These are phyloP conservation scores for Thyatira batis DNA, from an alignment of 2,888 invertebrate genomes.

Conservation along the genomic window DNA sequence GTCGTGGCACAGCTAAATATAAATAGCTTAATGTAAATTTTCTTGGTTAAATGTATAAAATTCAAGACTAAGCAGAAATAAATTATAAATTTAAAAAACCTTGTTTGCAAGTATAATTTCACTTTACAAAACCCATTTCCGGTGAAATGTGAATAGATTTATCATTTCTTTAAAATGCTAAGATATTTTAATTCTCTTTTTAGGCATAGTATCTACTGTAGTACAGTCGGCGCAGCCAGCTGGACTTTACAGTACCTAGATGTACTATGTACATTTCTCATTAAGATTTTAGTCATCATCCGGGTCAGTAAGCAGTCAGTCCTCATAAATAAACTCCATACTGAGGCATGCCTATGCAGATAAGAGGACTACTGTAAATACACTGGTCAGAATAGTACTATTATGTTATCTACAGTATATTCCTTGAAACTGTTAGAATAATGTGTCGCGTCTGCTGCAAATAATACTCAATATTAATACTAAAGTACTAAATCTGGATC, in stretches of 20 bases:
- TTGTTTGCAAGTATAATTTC: neutral
- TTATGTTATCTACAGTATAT: neutral
- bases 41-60: neutral
- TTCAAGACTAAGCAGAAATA: neutral
- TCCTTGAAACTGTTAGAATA: constrained; percentile 1
- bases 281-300: constrained; percentile 5
- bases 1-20: neutral
- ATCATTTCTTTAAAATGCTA: neutral
- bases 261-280: neutral
- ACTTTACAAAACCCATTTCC: neutral
- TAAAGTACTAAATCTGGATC: too few relatives aligned
- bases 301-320: constrained; percentile 1
- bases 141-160: neutral
- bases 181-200: neutral
- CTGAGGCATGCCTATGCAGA: constrained; percentile 1
- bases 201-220: neutral
- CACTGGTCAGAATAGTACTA: neutral
- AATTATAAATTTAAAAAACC: neutral
- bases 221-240: neutral
- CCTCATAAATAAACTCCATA: constrained; percentile 1
- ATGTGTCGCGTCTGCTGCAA: neutral
- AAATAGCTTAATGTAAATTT: neutral
- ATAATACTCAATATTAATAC: too few relatives aligned
- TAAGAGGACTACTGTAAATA: neutral
- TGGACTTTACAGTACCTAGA: neutral